These are phyloP conservation scores for Orchesellides sinensis DNA, from an alignment of 2,888 invertebrate genomes.

Conservation along the genomic window DNA sequence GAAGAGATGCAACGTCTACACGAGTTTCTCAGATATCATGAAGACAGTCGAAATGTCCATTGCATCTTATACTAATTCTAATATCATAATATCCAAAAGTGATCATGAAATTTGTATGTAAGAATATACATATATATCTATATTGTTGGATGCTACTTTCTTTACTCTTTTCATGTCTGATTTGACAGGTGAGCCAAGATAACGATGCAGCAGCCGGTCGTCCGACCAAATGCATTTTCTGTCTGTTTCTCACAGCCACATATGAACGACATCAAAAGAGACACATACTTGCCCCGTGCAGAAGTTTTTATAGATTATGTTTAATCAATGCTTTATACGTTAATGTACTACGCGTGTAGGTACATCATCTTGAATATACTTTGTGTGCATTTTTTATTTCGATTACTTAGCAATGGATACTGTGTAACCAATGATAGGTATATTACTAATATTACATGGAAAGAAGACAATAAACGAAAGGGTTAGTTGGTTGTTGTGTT, in stretches of 20 bases:
- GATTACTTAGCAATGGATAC: not conserved
- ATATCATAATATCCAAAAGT: too few relatives aligned
- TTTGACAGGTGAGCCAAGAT: constrained; percentile 14
- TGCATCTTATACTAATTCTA: too few relatives aligned
- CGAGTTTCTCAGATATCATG: too few relatives aligned
- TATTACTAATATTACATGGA: too few relatives aligned
- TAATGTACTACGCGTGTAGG: not conserved
- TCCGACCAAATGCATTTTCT: constrained; percentile 12
- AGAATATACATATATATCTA: not conserved
- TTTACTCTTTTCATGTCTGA: not conserved
- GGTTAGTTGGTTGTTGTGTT: not conserved
- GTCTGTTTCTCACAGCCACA: constrained; percentile 1
- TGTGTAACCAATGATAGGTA: too few relatives aligned
- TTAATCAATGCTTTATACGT: not conserved
- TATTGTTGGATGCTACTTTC: constrained; percentile 10
- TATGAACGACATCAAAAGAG: not conserved
- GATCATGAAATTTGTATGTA: not conserved
- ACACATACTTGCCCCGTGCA: constrained; percentile 8
- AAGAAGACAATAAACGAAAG: not conserved
- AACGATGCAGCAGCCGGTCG: constrained; percentile 9
- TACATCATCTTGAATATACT: not conserved
- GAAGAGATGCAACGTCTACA: too few relatives aligned
- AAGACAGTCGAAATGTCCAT: too few relatives aligned
- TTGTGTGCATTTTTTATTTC: too few relatives aligned
- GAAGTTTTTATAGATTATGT: not conserved